Conservation (phyloP, 2,797 vertebrate genomes). For the Rhynchonycteris naso region DNA sequence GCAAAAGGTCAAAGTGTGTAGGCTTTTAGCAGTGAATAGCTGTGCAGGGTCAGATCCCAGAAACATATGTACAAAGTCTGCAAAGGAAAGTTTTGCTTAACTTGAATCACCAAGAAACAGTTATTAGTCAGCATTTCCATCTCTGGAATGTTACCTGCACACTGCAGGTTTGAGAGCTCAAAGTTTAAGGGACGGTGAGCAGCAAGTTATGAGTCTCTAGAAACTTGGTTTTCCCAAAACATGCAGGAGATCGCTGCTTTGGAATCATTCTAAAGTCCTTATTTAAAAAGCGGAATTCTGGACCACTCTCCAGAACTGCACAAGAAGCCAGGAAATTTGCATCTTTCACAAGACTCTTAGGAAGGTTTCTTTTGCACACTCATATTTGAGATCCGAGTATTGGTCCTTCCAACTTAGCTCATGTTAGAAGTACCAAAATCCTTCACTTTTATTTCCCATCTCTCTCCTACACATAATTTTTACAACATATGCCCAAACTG, state of each 20-base stretch:
- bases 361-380: background rate
- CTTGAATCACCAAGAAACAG: background rate
- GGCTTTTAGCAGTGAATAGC: background rate
- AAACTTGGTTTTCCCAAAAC: background rate
- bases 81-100: background rate
- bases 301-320: background rate
- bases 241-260: background rate
- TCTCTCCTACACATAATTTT: background rate
- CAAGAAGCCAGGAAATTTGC: background rate
- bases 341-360: background rate
- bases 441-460: background rate
- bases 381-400: background rate
- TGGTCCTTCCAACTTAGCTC: background rate
- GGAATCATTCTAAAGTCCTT: background rate
- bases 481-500: background rate
- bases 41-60: background rate
- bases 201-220: background rate
- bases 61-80: background rate
- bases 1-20: background rate
- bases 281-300: background rate
- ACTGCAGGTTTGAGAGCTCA: background rate
- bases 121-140: background rate
- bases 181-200: background rate
- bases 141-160: background rate
- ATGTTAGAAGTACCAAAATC: background rate